Evolutionary conservation across 2,113 vertebrate genomes (phyloP), one percentile per base, ranked within the genome.

Genomic region (Sclerurus mexicanus): DNA sequence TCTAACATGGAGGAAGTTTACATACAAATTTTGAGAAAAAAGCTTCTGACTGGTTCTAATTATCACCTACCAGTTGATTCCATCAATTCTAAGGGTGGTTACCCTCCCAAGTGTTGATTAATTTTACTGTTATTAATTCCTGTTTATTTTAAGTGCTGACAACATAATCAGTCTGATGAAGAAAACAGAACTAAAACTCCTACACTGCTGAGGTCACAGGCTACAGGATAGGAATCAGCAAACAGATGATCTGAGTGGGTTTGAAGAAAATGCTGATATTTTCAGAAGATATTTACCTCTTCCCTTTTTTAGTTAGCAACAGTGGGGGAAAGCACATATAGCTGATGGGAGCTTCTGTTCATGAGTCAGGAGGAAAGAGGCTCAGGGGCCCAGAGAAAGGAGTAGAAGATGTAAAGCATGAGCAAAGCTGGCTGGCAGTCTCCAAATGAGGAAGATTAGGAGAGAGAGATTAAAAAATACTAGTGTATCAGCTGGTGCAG

Each of bases 121-220:
- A 95, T 96, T 95, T 93, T 97, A 90, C 75, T 93, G 79, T 81
- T 96, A 93, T 88, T 93, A 93, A 87, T 94, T 96, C 79, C 85
- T 84, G 71, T 92, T 92, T 93, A 90, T 90, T 96, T 92, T 55
- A 90, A 96, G 90, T 94, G 95, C 85, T 90, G 93, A 95, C 87
- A 96, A 67, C 39, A 42, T 91, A 91, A 87, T 94, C 79, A 93
- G 64, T 40, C 71, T 52, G 3, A 88, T 94, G 90, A 93, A 96
- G 76, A 94, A 94, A 94, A 90, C 95, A 96, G 95, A 96, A 96
- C 95, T 86, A 90, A 84, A 93, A 88, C 55, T 67, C 59, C 39
- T 84, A 85, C 31, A 8, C 35, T 75, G 59, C 78, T 91, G 87
- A 96, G 55, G 67, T 93, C 88, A 91, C 55, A 25, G 67, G 53